These are phyloP conservation scores for Philaethria dido DNA, from an alignment of 2,888 invertebrate genomes.

Conservation along the genomic window DNA sequence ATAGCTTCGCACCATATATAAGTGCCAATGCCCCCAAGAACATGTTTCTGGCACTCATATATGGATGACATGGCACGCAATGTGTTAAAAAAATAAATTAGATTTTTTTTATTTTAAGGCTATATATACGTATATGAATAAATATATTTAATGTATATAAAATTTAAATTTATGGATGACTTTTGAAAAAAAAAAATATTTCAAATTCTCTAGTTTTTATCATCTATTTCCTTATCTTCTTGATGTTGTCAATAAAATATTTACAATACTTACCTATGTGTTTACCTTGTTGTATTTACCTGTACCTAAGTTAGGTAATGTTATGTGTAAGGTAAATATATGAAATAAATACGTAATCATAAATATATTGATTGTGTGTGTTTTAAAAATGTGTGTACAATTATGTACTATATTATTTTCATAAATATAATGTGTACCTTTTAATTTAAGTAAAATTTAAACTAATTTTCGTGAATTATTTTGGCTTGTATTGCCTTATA, in stretches of 20 bases:
- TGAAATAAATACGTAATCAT: constrained; percentile 2
- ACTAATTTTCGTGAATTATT: not conserved
- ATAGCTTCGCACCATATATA: no score
- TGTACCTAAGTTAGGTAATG: not conserved
- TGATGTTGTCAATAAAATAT: not conserved
- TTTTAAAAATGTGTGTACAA: not conserved
- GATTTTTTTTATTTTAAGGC: not conserved
- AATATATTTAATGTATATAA: not conserved
- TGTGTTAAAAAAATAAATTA: not conserved
- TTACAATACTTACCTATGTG: not conserved
- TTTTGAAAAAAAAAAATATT: not conserved
- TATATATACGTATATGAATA: not conserved
- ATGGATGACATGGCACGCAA: no score
- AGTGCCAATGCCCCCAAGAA: no score
- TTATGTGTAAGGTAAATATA: not conserved
- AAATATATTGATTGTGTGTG: not conserved
- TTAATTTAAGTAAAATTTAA: not conserved
- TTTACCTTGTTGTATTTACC: constrained; percentile 1
- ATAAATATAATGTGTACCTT: no score
- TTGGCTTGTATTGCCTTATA: constrained; percentile 10
- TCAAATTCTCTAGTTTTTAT: not conserved
- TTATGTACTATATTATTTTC: not conserved
- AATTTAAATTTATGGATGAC: not conserved
- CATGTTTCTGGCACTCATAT: no score
- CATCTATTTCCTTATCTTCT: not conserved